Base-by-base conservation (phyloP, 2,797 vertebrate species). In the Tolypeutes matacus region DNA sequence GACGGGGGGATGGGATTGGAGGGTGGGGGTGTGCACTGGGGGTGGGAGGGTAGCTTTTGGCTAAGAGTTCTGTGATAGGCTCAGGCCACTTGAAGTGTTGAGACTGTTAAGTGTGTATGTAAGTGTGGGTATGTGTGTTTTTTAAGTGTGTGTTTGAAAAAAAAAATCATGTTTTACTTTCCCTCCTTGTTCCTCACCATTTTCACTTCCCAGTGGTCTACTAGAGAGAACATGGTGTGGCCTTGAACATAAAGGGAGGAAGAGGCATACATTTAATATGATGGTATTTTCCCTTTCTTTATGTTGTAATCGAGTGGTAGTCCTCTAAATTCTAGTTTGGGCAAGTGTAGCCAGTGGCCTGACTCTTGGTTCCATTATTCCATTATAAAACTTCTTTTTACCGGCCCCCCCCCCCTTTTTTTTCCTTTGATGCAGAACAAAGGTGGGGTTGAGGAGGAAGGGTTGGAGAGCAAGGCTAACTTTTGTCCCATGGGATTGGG, bases 161-260 rank as follows among this genome's bases (percentile, higher is more conserved):
- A 94, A 96, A 95, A 96, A 95, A 96, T 97, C 96, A 97, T 97
- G 95, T 97, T 90, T 95, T 96, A 96, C 65, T 91, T 96, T 72
- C 58, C 53, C 39, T 95, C 46, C 87, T 69, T 92, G 34, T 83
- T 83, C 51, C 72, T 97, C 56, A 85, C 82, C 78, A 73, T 95
- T 96, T 96, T 96, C 60, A 89, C 67, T 95, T 96, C 83, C 62
- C 27, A 62, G 8, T 82, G 91, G 86, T 96, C 86, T 96, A 69
- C 84, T 93, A 91, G 85, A 93, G 90, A 96, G 92, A 97, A 64
- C 39, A 88, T 67, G 31, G 90, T 87, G 73, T 95, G 90, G 62
- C 80, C 86, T 96, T 97, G 84, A 95, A 86, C 92, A 31, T 93
- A 42, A 95, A 86, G 84, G 51, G 86, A 93, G 85, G 78, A 91